Evolutionary conservation across 2,113 vertebrate genomes (phyloP), one percentile per base, ranked within the genome.

Genomic region (Tetraodon nigroviridis): DNA sequence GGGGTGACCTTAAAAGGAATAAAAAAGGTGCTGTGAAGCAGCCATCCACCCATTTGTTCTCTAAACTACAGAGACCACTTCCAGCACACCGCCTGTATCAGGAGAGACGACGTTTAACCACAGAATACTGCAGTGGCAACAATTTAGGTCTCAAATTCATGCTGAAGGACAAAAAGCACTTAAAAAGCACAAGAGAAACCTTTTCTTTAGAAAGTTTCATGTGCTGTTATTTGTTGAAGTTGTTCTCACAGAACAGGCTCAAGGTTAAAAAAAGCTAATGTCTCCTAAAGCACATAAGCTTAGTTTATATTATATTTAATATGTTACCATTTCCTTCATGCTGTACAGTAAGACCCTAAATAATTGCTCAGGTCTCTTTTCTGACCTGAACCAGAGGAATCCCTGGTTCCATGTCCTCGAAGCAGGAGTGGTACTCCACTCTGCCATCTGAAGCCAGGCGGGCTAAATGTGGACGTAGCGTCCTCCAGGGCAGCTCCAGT

Each of bases 401-500:
- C 58, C 85, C 85, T 32, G 92, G 87, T 61, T 88, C 89, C 76
- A 95, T 82, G 61, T 95, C 86, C 5, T 92, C 87, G 50, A 99
- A 99, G 81, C 91, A 94, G 44, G 94, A 93, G 86, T 86, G 84
- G 76, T 94, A 98, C 56, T 93, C 89, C 67, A 95, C 83, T 18
- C 83, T 82, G 77, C 95, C 94, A 67, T 91, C 87, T 5, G 75
- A 1, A 44, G 86, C 79, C 51, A 71, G 77, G 2, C 72, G 86
- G 14, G 84, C 92, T 64, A 99, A 78, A 15, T 81, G 91, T 1
- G 87, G 59, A 11, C 90, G 88, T 50, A 99, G 86, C 0, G 92
- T 93, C 86, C 95, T 92, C 97, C 97, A 99, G 7, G 97, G 95
- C 55, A 99, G 88, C 3, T 93, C 88, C 75, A 99, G 86, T 13